Evolutionary conservation across 2,888 invertebrate genomes (phyloP), one percentile per base, ranked within the genome.

Genomic region (Hyalella azteca): DNA sequence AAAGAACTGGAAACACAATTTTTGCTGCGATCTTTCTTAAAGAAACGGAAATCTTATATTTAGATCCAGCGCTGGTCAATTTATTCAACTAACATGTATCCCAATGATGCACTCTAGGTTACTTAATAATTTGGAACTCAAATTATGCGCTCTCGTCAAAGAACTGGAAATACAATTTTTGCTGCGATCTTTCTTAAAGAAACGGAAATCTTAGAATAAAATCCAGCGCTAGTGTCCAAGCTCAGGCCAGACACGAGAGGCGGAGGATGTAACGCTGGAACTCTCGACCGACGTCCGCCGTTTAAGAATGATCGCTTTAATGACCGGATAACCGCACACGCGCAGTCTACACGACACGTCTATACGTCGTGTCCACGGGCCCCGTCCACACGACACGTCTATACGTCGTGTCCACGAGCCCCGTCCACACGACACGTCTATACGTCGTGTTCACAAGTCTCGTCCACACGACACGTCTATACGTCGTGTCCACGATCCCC

Each of bases 291-390:
- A 29, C 54, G 26, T 54, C 54, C 54, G 54, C 54, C 22, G 54
- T 26, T 54, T 54, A 49, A 22, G 22, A 54, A 22, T 54, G 54
- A 29, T 26, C 54, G 54, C 54, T 54, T 29, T 54, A 29, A 54
- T 54, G 54, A 54, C 54, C 54, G 54, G 54, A 54, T 26, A 54
- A 54, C 54, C 54, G 54, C n/a, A 29, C 54, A 54, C 54, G 9
- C 29, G 54, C 5, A 3, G 26, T 54, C 26, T 29, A 54, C 9
- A 13, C 54, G 22, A 26, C 54, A 54, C 22, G 11, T 54, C 54
- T 54, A 22, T 26, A 29, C 54, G 54, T 26, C 11, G 54, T 54
- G 26, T 54, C n/a, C n/a, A 29, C 54, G 29, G 26, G 9, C 29
- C 26, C 5, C 1, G 26, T 54, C 26, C 54, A 54, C 9, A 13